A percentile compares a stretch with the other conserved stretches of the same genome.
Evolutionary conservation across 2,888 invertebrate species (phyloP).

Genomic region (Leptinotarsa peninsularis): DNA sequence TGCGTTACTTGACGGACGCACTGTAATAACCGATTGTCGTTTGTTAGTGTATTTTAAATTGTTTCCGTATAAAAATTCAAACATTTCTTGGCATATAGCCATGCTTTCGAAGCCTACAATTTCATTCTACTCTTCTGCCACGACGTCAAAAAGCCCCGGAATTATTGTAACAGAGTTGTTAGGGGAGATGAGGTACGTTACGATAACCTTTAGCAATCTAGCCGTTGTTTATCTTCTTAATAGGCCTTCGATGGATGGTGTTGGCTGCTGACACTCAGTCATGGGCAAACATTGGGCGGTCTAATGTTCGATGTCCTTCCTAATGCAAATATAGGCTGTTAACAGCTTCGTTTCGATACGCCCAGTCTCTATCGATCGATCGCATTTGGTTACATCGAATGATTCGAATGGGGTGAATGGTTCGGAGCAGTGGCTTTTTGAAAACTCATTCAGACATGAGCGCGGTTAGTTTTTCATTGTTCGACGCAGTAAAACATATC

Average conservation of each 20-base stretch:
- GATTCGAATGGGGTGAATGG: not conserved
- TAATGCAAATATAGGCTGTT: constrained; percentile 61
- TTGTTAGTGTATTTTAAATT: too few relatives aligned
- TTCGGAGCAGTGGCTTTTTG: too few relatives aligned
- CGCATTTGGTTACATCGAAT: constrained; percentile 37
- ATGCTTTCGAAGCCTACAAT: too few relatives aligned
- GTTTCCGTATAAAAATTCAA: too few relatives aligned
- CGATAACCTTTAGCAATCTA: constrained; percentile 5
- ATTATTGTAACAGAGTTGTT: not conserved
- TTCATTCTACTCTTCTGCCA: not conserved
- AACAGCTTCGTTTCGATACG: constrained; percentile 57
- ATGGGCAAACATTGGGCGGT: constrained; percentile 59
- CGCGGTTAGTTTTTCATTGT: too few relatives aligned
- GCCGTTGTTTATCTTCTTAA: constrained; percentile 56
- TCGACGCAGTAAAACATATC: too few relatives aligned
- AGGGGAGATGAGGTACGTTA: not conserved
- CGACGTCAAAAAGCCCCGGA: not conserved
- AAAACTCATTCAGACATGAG: too few relatives aligned
- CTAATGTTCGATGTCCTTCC: constrained; percentile 56
- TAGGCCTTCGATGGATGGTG: constrained; percentile 53
- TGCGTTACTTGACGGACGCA: too few relatives aligned
- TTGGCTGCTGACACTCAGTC: constrained; percentile 57
- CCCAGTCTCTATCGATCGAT: constrained; percentile 55
- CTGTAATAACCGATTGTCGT: too few relatives aligned
- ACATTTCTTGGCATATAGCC: too few relatives aligned